Evolutionary conservation across 2,797 vertebrate species (phyloP), one percentile per base, ranked within the genome.

Genomic region (Nyctibius grandis): DNA sequence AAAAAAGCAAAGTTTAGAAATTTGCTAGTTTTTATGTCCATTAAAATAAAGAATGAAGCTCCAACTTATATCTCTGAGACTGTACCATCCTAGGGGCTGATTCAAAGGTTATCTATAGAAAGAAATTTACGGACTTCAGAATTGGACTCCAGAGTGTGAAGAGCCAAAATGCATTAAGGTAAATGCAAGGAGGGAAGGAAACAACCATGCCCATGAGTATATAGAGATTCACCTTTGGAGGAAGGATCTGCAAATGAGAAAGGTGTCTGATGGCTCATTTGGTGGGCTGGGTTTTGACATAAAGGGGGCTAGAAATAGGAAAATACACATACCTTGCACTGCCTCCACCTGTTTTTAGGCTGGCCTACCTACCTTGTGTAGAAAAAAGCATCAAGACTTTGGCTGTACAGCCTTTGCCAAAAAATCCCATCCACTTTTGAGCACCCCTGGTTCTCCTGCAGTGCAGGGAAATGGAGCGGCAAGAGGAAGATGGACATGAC

Each of bases 391-490:
- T 10, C 17, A 77, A 73, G 22, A 57, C 38, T 85, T 88, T 10
- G 40, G 11, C 29, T 70, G 21, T 87, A 74, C 28, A 86, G 14
- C 34, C 18, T 70, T 92, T 77, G 53, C 40, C 72, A 92, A 54
- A 74, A 84, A 34, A 36, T 11, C 5, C 29, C 34, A 73, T 94
- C 40, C 13, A 69, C 15, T 42, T 92, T 14, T 93, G 29, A 73
- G 59, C 53, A 44, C 20, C 73, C 69, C 59, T 70, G 80, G 48
- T 47, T 34, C 72, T 70, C 84, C 67, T 81, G 93, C 60, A 44
- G 90, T 0, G 86, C 68, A 34, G 76, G 72, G 86, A 96, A 96
- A 92, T 96, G 93, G 96, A 95, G 94, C 81, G 8, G 94, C 67
- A 96, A 95, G 88, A 63, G 65, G 83, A 94, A 60, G 80, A 91